Evolutionary conservation across 2,888 invertebrate genomes (phyloP).

Genomic region (Apamea sordens): DNA sequence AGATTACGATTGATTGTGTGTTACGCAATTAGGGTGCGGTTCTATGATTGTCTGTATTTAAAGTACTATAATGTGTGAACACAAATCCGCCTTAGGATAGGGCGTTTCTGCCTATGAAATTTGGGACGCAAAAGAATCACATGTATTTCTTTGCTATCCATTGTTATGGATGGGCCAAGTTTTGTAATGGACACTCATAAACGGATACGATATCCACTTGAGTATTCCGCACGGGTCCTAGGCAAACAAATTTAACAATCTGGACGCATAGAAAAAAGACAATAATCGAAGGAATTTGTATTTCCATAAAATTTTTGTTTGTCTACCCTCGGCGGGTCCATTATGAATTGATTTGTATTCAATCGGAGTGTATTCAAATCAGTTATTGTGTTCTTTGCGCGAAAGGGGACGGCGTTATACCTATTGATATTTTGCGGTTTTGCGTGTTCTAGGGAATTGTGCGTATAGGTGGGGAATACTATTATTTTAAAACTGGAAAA

Average conservation of each 20-base stretch:
- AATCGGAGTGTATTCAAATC: slow-evolving; percentile 83
- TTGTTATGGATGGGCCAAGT: background rate
- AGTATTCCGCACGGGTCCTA: slow-evolving; percentile 55
- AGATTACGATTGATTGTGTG: too few relatives aligned
- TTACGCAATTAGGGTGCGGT: too few relatives aligned
- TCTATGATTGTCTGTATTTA: background rate
- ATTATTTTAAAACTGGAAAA: background rate
- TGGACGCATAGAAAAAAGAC: slow-evolving; percentile 66
- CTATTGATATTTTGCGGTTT: slow-evolving; percentile 63
- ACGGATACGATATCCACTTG: slow-evolving; percentile 41
- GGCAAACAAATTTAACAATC: slow-evolving; percentile 59
- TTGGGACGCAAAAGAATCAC: background rate
- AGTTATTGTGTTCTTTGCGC: slow-evolving; percentile 84
- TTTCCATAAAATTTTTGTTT: slow-evolving; percentile 75
- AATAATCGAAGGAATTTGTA: slow-evolving; percentile 73
- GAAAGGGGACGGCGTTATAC: slow-evolving; percentile 72
- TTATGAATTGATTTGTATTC: slow-evolving; percentile 85
- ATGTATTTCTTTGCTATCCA: background rate
- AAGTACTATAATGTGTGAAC: background rate
- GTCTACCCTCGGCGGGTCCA: slow-evolving; percentile 72
- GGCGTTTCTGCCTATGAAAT: background rate
- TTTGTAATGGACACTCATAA: slow-evolving; percentile 19
- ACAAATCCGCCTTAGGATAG: background rate
- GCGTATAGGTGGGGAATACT: background rate
- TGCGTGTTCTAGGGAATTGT: slow-evolving; percentile 26